Conservation (phyloP, 1,140 invertebrate genomes). For the Drosophila paulistorum region DNA sequence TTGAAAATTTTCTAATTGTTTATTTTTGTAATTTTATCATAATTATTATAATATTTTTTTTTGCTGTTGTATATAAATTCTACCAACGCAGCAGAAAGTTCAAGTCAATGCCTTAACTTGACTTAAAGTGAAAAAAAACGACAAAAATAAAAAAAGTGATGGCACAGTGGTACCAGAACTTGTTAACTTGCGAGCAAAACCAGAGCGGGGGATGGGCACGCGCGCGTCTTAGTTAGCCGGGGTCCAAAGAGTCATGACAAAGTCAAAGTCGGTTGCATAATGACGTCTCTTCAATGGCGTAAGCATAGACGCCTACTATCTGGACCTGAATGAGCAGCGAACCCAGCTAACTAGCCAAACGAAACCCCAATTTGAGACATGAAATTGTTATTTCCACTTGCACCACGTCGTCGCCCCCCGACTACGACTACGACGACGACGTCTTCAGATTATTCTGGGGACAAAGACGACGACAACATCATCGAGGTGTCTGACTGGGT, state of each 20-base stretch:
- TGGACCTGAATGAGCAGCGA: conserved; percentile 38
- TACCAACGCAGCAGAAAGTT: conserved; percentile 81
- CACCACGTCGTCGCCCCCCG: conserved; percentile 33
- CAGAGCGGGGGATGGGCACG: conserved; percentile 30
- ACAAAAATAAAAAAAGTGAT: conserved; percentile 35
- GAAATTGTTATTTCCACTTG: conserved; percentile 22
- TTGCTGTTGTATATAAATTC: conserved; percentile 82
- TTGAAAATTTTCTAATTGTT: conserved; percentile 41
- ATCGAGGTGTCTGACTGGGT: conserved; percentile 26
- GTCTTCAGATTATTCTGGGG: conserved; percentile 65
- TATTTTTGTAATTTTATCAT: conserved; percentile 80
- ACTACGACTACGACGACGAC: conserved; percentile 16
- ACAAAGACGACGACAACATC: conserved; percentile 39
- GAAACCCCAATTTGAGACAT: conserved; percentile 39
- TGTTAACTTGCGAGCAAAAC: conserved; percentile 11
- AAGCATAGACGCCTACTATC: conserved; percentile 67
- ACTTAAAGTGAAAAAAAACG: neutral
- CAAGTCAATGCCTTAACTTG: conserved; percentile 67
- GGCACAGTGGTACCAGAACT: conserved; percentile 52
- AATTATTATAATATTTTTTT: conserved; percentile 48
- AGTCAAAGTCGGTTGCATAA: conserved; percentile 48
- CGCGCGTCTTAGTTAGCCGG: conserved; percentile 19
- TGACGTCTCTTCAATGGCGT: conserved; percentile 49
- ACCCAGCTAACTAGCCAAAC: conserved; percentile 28
- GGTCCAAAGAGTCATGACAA: conserved; percentile 20